phyloP scores from a whole-genome alignment of 2,797 vertebrate species.

The Neostethus bicornis region DNA sequence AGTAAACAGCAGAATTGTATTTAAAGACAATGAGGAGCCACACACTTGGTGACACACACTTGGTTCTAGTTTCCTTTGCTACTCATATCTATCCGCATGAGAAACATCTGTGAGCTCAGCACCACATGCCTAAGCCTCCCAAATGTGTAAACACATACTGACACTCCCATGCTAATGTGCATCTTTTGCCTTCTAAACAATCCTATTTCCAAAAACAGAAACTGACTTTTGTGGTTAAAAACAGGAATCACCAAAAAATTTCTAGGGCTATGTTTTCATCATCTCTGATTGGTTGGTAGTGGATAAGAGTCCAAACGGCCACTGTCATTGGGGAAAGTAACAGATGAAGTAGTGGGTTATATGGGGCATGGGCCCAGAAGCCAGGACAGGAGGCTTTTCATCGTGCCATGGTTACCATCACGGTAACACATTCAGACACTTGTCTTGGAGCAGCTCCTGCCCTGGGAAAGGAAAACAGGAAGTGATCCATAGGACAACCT shows the following conservation, averaged over 20 bases:
- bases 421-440: constrained; percentile 73
- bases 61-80: constrained; percentile 55
- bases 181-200: constrained; percentile 30
- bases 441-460: constrained; percentile 53
- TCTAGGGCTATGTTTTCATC: constrained; percentile 10
- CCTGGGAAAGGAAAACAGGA: constrained; percentile 83
- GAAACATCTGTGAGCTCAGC: constrained; percentile 71
- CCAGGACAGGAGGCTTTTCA: constrained; percentile 60
- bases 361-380: constrained; percentile 56
- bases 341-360: constrained; percentile 67
- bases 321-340: constrained; percentile 57
- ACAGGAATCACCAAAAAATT: constrained; percentile 48
- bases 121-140: constrained; percentile 25
- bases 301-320: constrained; percentile 31
- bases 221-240: constrained; percentile 48
- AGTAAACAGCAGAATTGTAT: constrained; percentile 67
- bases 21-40: constrained; percentile 59
- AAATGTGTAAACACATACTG: constrained; percentile 31
- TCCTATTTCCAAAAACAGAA: constrained; percentile 45
- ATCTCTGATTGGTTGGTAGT: constrained; percentile 51
- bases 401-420: constrained; percentile 77
- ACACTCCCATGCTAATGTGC: constrained; percentile 9
- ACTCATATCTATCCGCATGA: constrained; percentile 51
- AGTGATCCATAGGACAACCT: constrained; percentile 66
- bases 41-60: constrained; percentile 45